Percentiles rank a stretch among this genome's conserved stretches.
Evolutionary conservation across 2,888 invertebrate species (phyloP).

Genomic region (Cheilosia grossa): DNA sequence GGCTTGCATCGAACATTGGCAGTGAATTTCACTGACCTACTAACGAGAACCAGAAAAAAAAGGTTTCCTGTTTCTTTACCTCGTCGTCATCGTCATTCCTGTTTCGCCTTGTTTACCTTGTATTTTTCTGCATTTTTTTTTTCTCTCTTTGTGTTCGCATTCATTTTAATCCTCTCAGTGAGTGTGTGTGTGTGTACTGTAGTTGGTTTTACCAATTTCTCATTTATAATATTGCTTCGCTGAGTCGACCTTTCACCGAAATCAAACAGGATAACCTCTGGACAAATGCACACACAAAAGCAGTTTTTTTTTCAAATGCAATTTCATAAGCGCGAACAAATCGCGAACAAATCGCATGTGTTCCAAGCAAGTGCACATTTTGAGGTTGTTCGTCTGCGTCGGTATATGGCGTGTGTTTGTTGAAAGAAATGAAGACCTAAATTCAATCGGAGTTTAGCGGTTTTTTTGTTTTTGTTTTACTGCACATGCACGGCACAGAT

Average conservation of each 20-base stretch:
- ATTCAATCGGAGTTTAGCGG: constrained; percentile 59
- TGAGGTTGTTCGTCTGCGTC: constrained; percentile 40
- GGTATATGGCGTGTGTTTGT: constrained; percentile 22
- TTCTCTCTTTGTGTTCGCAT: no score
- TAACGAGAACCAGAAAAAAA: constrained; percentile 46
- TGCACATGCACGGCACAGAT: constrained; percentile 6
- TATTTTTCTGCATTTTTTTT: not conserved
- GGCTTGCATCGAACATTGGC: constrained; percentile 65
- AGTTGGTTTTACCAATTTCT: not conserved
- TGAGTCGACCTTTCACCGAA: constrained; percentile 49
- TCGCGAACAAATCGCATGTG: constrained; percentile 60
- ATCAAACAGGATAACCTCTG: constrained; percentile 1
- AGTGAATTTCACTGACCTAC: constrained; percentile 74
- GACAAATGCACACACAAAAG: not conserved
- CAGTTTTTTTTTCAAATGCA: constrained; percentile 40
- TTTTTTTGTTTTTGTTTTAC: not conserved
- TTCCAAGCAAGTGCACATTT: constrained; percentile 68
- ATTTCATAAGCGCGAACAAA: constrained; percentile 59
- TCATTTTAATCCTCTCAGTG: not conserved
- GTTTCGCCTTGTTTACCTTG: constrained; percentile 3
- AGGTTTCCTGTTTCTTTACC: constrained; percentile 13
- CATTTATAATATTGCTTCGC: constrained; percentile 9
- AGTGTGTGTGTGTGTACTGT: not conserved
- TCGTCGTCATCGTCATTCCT: constrained; percentile 1
- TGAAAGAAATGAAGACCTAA: constrained; percentile 56